phyloP scores from a whole-genome alignment of 2,797 vertebrate species.

The Xiphorhynchus erythropygius region DNA sequence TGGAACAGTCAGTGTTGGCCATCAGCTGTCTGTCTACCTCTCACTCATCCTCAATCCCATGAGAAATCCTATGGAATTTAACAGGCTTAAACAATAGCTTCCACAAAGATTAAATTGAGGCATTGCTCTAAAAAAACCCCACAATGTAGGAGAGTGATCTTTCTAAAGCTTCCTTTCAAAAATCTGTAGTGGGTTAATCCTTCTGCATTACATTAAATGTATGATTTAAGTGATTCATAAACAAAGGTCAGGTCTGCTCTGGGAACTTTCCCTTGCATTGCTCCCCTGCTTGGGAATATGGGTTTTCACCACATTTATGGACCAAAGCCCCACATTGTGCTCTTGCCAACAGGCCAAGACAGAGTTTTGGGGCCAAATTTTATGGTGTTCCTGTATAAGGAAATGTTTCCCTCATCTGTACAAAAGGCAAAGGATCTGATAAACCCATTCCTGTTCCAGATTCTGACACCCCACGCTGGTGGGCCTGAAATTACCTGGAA shows the following conservation, averaged over 20 bases:
- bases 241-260: neutral
- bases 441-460: neutral
- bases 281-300: neutral
- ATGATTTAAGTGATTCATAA: neutral
- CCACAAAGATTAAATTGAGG: conserved; percentile 25
- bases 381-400: neutral
- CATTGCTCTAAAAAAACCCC: neutral
- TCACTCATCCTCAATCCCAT: neutral
- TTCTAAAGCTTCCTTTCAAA: conserved; percentile 6
- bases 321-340: neutral
- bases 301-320: neutral
- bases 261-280: neutral
- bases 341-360: neutral
- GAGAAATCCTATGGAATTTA: conserved; percentile 51
- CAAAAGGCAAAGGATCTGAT: neutral
- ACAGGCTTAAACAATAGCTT: conserved; percentile 9
- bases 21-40: conserved; percentile 22
- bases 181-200: neutral
- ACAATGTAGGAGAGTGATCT: neutral
- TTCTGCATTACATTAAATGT: neutral
- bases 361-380: neutral
- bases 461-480: neutral
- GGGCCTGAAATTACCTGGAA: neutral
- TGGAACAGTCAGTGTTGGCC: neutral
- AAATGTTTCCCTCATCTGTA: neutral